Conservation (phyloP, 2,888 invertebrate genomes). For the Drosophila antonietae region DNA sequence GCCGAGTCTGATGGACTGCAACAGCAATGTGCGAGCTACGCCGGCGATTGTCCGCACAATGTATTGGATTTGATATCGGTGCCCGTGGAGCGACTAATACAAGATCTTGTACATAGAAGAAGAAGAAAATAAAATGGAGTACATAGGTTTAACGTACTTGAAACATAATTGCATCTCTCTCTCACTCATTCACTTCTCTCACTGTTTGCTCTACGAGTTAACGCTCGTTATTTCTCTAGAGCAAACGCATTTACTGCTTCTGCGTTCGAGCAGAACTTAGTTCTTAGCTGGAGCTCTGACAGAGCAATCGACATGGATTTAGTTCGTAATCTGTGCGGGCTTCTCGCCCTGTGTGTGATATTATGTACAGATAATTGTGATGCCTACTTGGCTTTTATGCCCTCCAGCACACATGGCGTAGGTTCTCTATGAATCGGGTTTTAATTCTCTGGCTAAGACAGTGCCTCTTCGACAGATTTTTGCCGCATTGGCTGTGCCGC, state of each 20-base stretch:
- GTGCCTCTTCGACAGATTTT: constrained; percentile 86
- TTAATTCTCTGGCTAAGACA: background rate
- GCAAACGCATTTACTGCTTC: constrained; percentile 37
- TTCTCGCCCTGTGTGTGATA: constrained; percentile 18
- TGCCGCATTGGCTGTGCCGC: constrained; percentile 89
- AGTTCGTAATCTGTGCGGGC: background rate
- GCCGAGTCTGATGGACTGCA: constrained; percentile 78
- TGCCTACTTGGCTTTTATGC: constrained; percentile 73
- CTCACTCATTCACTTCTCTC: constrained; percentile 9
- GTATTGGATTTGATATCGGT: constrained; percentile 79
- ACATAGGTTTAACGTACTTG: constrained; percentile 12
- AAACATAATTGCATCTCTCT: constrained; percentile 14
- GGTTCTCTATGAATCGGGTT: constrained; percentile 36
- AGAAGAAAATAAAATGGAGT: constrained; percentile 58
- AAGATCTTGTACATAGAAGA: constrained; percentile 42
- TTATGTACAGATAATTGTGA: constrained; percentile 18
- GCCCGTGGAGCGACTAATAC: constrained; percentile 76
- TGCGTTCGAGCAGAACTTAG: constrained; percentile 28
- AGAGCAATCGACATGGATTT: constrained; percentile 38
- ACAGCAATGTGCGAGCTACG: constrained; percentile 62
- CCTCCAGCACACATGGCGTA: constrained; percentile 82
- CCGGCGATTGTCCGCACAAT: constrained; percentile 66
- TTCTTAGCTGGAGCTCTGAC: constrained; percentile 32
- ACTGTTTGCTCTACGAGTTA: constrained; percentile 53
- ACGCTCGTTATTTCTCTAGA: constrained; percentile 29